These are phyloP conservation scores for Oconnorella tubifera DNA, from an alignment of 2,888 invertebrate genomes.

Conservation along the genomic window DNA sequence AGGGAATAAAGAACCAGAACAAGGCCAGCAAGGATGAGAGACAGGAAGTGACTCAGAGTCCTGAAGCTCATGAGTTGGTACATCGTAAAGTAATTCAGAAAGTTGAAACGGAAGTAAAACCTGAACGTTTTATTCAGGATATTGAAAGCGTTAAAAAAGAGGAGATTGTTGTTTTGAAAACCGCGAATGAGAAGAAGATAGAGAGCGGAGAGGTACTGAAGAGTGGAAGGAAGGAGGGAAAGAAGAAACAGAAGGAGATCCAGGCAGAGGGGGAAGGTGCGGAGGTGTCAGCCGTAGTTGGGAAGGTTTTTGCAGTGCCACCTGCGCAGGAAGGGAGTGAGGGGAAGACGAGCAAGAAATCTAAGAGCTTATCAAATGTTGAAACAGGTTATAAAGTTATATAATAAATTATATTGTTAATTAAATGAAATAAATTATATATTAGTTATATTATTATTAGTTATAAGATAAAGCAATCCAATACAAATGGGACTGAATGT, in stretches of 20 bases:
- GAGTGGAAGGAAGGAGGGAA: conserved; percentile 12
- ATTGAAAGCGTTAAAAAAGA: too few species aligned
- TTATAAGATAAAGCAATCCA: too few species aligned
- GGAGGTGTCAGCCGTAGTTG: too few species aligned
- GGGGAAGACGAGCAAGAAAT: conserved; percentile 9
- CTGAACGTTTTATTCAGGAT: conserved; percentile 41
- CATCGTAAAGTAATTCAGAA: conserved; percentile 62
- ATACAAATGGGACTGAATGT: too few species aligned
- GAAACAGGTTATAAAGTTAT: conserved; percentile 12
- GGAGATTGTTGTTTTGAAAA: too few species aligned
- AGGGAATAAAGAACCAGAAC: conserved; percentile 65
- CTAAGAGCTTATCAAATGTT: background rate
- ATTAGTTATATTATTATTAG: too few species aligned
- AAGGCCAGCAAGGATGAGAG: conserved; percentile 65
- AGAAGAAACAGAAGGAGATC: conserved; percentile 16
- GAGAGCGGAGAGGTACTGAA: background rate
- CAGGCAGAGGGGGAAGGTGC: conserved; percentile 16
- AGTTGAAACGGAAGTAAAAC: conserved; percentile 67
- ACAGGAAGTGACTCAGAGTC: conserved; percentile 25
- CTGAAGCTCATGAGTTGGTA: conserved; percentile 8
- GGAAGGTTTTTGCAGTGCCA: too few species aligned
- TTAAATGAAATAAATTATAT: too few species aligned
- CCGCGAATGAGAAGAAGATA: background rate
- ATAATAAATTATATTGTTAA: too few species aligned
- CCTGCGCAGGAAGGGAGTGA: background rate